phyloP scores from a whole-genome alignment of 2,797 vertebrate genomes.

The Centroberyx gerrardi region DNA sequence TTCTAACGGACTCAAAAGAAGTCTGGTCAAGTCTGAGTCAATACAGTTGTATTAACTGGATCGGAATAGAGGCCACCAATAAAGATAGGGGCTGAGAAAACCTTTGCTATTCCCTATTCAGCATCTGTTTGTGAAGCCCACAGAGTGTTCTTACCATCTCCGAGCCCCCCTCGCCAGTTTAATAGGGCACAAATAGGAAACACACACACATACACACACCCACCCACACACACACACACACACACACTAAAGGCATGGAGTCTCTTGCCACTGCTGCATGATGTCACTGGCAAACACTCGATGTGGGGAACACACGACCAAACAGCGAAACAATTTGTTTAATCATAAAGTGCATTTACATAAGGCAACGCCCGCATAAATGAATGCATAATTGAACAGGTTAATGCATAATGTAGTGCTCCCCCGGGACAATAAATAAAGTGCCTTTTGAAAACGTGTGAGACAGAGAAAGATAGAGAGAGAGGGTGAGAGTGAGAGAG shows the following conservation, averaged over 20 bases:
- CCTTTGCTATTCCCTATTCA: slow-evolving; percentile 32
- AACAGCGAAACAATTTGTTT: slow-evolving; percentile 86
- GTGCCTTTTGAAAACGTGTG: slow-evolving; percentile 84
- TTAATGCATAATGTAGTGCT: slow-evolving; percentile 87
- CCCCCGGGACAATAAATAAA: slow-evolving; percentile 85
- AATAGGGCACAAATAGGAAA: slow-evolving; percentile 65
- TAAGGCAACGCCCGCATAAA: slow-evolving; percentile 86
- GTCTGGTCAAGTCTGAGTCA: background rate
- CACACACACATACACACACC: slow-evolving; percentile 65
- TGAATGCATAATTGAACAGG: slow-evolving; percentile 88
- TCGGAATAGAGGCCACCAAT: slow-evolving; percentile 7
- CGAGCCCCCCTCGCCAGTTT: slow-evolving; percentile 63
- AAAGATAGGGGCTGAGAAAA: slow-evolving; percentile 25
- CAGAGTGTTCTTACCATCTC: slow-evolving; percentile 53
- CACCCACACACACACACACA: slow-evolving; percentile 78
- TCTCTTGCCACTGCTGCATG: slow-evolving; percentile 73
- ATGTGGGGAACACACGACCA: slow-evolving; percentile 80
- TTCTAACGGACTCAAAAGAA: background rate
- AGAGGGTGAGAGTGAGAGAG: slow-evolving; percentile 9
- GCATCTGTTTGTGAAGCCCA: slow-evolving; percentile 54
- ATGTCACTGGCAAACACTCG: slow-evolving; percentile 84
- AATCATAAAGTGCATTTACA: slow-evolving; percentile 87
- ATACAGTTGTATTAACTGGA: background rate
- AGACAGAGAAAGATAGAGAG: slow-evolving; percentile 71
- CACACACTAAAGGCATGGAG: slow-evolving; percentile 72